Percentiles rank a stretch among this genome's conserved stretches.
Conservation (phyloP, 2,113 vertebrate species). For the Oenanthe melanoleuca region DNA sequence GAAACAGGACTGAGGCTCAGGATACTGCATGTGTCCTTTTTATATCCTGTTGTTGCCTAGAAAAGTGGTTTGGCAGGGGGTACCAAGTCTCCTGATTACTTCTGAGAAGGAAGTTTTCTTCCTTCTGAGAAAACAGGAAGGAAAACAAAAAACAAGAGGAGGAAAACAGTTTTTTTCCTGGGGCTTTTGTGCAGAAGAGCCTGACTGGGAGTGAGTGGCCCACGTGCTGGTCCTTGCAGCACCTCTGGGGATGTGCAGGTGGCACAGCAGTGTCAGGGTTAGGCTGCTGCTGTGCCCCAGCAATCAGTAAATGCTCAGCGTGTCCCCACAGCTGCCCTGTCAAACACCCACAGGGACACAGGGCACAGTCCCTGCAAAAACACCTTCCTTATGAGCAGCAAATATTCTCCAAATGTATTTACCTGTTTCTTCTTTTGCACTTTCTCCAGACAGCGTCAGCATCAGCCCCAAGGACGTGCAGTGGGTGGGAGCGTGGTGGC, state of each 20-base stretch:
- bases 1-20: neutral
- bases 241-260: rapidly evolving
- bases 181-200: neutral
- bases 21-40: neutral
- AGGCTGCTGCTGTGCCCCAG: neutral
- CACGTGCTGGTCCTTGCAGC: neutral
- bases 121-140: neutral
- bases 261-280: neutral
- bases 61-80: neutral
- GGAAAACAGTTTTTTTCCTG: neutral
- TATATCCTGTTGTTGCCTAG: neutral
- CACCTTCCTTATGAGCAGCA: neutral
- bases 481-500: constrained; percentile 98
- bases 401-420: neutral
- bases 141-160: neutral
- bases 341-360: rapidly evolving
- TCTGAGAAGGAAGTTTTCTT: neutral
- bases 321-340: neutral
- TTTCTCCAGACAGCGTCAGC: constrained; percentile 77
- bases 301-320: neutral
- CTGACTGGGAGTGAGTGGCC: neutral
- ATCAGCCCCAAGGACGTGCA: constrained; percentile 85
- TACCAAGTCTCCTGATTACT: neutral
- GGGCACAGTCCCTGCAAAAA: neutral
- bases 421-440: neutral